Evolutionary conservation across 2,888 invertebrate genomes (phyloP), one percentile per base, ranked within the genome.

Genomic region (Idaea aversata): DNA sequence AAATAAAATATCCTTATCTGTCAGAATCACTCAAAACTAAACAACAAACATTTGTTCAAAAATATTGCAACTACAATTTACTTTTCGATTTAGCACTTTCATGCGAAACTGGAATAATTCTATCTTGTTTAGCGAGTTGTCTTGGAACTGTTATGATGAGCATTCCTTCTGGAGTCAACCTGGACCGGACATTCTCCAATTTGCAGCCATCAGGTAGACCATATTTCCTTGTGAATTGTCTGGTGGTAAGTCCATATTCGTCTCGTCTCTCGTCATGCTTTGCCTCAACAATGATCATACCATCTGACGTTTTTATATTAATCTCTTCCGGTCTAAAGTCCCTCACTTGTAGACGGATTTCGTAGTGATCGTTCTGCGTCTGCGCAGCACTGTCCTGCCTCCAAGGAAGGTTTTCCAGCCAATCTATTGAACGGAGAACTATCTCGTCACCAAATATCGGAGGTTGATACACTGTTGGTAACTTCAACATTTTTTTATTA

Each of bases 351-450:
- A 90, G 72, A 65, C 75, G 73, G 65, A 89, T 83, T 75, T 86
- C 85, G 67, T 85, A 89, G 68, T 78, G 85, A 72, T 87, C 83
- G 57, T 77, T 78, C 15, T 82, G 78, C 2, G 69, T 74, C 63
- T 76, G 81, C 15, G 85, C 70, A 0, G 73, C 69, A 59, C 82
- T 83, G 64, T 87, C 87, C 67, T 87, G 83, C 66, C 79, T 78
- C 88, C 88, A 88, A 5, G 87, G 88, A 60, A 88, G 85, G 68
- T 87, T 86, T 68, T 87, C 90, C 35, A 88, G 69, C 88, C 89
- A 89, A 68, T 90, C 90, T 61, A 90, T 84, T 1, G 90, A 90
- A 61, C 83, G 82, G 58, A 90, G 70, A 25, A 88, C 74, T 15
- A 87, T 72, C 74, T 90, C 90, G 68, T 89, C 89, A 3, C 85